Percentiles rank a stretch among this genome's conserved stretches.
These are phyloP conservation scores for Cavia aperea DNA, from an alignment of 2,113 vertebrate genomes.

Conservation along the genomic window DNA sequence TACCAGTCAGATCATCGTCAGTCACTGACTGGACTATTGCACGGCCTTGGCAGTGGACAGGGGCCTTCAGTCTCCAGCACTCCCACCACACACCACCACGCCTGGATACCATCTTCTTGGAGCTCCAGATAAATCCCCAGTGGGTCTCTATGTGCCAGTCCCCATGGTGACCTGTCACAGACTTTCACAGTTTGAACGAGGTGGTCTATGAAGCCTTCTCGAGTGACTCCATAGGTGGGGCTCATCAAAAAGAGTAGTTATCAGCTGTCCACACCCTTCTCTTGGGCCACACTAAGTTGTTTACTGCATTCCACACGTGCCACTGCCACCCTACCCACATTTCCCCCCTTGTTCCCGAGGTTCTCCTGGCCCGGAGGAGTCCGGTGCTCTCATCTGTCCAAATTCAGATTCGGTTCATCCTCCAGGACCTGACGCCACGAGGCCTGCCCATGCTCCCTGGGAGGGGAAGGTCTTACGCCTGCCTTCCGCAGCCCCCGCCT, in stretches of 20 bases:
- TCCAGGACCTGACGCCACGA: neutral
- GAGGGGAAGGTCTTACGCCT: neutral
- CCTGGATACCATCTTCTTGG: neutral
- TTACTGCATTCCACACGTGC: neutral
- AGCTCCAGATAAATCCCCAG: neutral
- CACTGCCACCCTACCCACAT: no score
- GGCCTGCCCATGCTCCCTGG: neutral
- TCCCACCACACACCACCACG: neutral
- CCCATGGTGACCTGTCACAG: neutral
- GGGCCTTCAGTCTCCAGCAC: neutral
- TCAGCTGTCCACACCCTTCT: neutral
- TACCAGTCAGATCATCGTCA: neutral
- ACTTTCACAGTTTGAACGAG: neutral
- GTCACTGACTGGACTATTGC: neutral
- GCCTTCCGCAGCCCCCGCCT: neutral
- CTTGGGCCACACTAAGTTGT: neutral
- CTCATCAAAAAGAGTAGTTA: accelerated
- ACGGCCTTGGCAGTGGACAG: neutral
- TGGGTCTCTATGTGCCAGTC: neutral
- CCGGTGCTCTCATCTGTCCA: neutral
- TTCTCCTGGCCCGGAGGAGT: neutral
- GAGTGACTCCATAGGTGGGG: no score
- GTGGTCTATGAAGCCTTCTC: neutral
- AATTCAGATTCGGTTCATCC: neutral
- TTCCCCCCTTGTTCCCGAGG: neutral